These are phyloP conservation scores for Champsocephalus gunnari DNA, from an alignment of 2,797 vertebrate genomes.

Conservation along the genomic window DNA sequence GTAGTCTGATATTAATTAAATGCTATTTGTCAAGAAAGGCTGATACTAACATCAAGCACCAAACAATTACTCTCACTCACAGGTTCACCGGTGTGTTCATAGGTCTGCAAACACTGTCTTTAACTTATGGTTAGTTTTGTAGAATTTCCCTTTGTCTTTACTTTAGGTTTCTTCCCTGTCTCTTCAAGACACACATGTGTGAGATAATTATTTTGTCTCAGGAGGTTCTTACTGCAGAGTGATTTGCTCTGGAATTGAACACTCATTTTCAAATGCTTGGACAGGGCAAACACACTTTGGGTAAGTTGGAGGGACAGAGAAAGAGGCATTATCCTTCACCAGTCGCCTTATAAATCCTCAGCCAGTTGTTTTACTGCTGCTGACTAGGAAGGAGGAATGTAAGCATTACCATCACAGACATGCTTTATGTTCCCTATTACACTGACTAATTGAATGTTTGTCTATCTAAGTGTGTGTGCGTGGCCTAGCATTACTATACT, in stretches of 20 bases:
- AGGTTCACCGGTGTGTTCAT: neutral
- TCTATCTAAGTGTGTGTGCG: slow-evolving; percentile 42
- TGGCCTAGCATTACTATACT: too few species aligned
- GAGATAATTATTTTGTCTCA: slow-evolving; percentile 50
- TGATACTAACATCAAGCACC: neutral
- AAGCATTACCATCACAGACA: slow-evolving; percentile 55
- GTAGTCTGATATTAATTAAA: neutral
- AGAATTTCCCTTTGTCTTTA: slow-evolving; percentile 11
- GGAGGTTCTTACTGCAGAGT: slow-evolving; percentile 45
- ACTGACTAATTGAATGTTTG: slow-evolving; percentile 77
- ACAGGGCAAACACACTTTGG: slow-evolving; percentile 70
- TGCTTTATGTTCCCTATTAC: slow-evolving; percentile 74
- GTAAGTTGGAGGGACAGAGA: slow-evolving; percentile 51
- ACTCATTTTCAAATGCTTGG: slow-evolving; percentile 68
- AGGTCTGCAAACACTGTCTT: neutral
- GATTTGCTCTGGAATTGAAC: slow-evolving; percentile 72
- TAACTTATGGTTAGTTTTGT: slow-evolving; percentile 4
- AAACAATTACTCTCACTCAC: neutral
- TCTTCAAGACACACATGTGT: slow-evolving; percentile 46
- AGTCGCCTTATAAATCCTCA: slow-evolving; percentile 60
- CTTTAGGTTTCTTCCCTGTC: slow-evolving; percentile 18
- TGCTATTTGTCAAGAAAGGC: neutral
- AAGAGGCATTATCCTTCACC: slow-evolving; percentile 64
- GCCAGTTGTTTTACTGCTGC: slow-evolving; percentile 67
- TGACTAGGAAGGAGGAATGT: slow-evolving; percentile 56